Percentiles rank a stretch among this genome's conserved stretches.
phyloP scores from a whole-genome alignment of 1,140 invertebrate genomes.

The Pararge aegeria region DNA sequence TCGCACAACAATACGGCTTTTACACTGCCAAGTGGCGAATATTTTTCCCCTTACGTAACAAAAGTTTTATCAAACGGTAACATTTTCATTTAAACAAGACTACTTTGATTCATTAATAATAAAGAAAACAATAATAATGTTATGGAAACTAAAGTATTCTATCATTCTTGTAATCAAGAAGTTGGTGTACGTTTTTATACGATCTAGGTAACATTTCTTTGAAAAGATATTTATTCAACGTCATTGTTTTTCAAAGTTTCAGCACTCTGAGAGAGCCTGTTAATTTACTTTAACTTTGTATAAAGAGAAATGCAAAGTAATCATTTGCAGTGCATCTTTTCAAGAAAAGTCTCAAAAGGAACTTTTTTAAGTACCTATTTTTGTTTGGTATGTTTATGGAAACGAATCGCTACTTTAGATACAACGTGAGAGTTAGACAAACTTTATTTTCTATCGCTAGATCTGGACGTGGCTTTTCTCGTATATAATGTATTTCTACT shows the following conservation, averaged over 20 bases:
- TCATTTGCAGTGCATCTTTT: constrained; percentile 23
- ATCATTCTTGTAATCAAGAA: constrained; percentile 21
- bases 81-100: constrained; percentile 8
- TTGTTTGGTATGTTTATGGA: constrained; percentile 5
- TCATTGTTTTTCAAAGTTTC: constrained; percentile 25
- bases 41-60: constrained; percentile 1
- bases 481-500: too few relatives aligned
- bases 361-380: constrained; percentile 1
- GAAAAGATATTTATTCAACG: constrained; percentile 18
- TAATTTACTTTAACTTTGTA: constrained; percentile 23
- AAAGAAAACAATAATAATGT: neutral
- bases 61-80: constrained; percentile 2
- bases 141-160: constrained; percentile 5
- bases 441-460: too few relatives aligned
- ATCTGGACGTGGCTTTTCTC: too few relatives aligned
- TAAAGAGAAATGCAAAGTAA: constrained; percentile 27
- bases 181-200: constrained; percentile 10
- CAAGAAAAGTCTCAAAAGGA: constrained; percentile 13
- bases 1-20: neutral
- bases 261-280: constrained; percentile 14
- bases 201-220: constrained; percentile 21
- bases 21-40: constrained; percentile 1
- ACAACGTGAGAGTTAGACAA: neutral
- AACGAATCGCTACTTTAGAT: neutral
- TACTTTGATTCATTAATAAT: neutral